phyloP scores from a whole-genome alignment of 2,797 vertebrate genomes.

The Sebastes taczanowskii region DNA sequence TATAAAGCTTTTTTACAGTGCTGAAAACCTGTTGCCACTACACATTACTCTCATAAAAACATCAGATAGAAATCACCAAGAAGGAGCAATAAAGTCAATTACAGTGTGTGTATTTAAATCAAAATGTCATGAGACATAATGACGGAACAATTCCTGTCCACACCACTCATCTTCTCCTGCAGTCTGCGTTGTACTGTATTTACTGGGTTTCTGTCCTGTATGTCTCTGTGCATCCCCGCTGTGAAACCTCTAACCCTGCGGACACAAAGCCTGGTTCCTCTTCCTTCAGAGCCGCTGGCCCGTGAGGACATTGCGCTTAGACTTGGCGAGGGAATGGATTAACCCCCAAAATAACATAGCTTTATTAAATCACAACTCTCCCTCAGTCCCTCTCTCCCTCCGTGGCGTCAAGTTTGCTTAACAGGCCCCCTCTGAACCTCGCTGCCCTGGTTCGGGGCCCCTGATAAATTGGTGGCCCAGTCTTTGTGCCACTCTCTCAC shows the following conservation, averaged over 20 bases:
- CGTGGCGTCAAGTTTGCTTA: constrained; percentile 61
- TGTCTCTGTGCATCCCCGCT: constrained; percentile 5
- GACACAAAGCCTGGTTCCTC: constrained; percentile 34
- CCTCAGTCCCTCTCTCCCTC: constrained; percentile 25
- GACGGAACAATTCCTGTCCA: constrained; percentile 2
- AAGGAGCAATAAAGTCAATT: neutral
- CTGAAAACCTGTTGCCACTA: neutral
- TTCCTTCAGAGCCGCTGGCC: constrained; percentile 53
- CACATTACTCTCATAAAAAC: neutral
- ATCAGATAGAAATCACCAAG: neutral
- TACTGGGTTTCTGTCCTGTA: neutral
- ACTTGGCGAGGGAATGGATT: constrained; percentile 58
- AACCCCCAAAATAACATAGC: constrained; percentile 66
- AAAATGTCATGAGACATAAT: neutral
- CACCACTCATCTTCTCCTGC: neutral
- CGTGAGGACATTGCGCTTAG: constrained; percentile 53
- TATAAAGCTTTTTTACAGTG: neutral
- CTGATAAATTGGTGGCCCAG: constrained; percentile 50
- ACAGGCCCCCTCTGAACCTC: constrained; percentile 53
- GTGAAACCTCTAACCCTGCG: constrained; percentile 31
- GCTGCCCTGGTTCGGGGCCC: constrained; percentile 54
- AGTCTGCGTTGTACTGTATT: neutral
- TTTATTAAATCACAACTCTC: constrained; percentile 66
- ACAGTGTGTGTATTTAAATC: neutral
- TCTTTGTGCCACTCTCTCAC: constrained; percentile 42